phyloP scores from a whole-genome alignment of 2,888 invertebrate genomes.

The Mactromeris polynyma region DNA sequence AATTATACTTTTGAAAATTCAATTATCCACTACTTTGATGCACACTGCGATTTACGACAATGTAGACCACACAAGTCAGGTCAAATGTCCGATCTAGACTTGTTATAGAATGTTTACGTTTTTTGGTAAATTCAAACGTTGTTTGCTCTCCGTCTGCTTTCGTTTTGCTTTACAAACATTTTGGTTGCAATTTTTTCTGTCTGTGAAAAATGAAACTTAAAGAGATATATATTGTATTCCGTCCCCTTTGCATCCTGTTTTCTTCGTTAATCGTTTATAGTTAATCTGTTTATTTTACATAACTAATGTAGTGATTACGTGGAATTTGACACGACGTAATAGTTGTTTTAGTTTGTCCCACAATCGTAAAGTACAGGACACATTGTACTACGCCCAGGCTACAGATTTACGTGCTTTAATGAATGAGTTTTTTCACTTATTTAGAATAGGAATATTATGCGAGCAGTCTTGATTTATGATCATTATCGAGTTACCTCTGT shows the following conservation, averaged over 20 bases:
- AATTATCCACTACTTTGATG: not conserved
- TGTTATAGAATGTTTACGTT: not conserved
- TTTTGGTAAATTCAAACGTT: not conserved
- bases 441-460: not conserved
- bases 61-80: not conserved
- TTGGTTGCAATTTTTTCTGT: not conserved
- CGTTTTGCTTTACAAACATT: no score
- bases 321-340: not conserved
- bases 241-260: not conserved
- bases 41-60: not conserved
- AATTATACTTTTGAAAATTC: not conserved
- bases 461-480: not conserved
- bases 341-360: not conserved
- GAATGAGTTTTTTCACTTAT: constrained; percentile 20
- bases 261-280: not conserved
- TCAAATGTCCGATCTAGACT: not conserved
- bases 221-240: not conserved
- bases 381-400: not conserved
- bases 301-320: not conserved
- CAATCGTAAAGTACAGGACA: not conserved
- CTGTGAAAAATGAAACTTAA: not conserved
- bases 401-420: not conserved
- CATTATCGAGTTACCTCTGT: not conserved
- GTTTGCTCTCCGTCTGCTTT: not conserved
- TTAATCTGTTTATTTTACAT: not conserved